Conservation (phyloP, 2,113 vertebrate genomes). For the Indri indri region DNA sequence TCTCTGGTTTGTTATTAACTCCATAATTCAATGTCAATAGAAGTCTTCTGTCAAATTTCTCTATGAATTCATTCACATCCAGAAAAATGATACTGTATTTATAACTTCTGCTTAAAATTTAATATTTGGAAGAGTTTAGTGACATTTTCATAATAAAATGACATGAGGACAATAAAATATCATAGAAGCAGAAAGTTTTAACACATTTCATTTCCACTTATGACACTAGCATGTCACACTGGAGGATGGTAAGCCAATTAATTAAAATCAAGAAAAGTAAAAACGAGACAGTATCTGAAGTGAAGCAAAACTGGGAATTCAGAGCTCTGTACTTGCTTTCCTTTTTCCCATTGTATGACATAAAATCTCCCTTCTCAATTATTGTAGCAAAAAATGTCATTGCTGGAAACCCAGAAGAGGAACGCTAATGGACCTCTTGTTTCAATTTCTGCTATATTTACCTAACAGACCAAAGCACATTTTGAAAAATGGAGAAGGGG, state of each 20-base stretch:
- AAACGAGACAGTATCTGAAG: not conserved
- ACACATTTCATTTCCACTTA: not conserved
- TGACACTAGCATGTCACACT: conserved; percentile 5
- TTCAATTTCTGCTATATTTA: not conserved
- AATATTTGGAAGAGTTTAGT: conserved; percentile 72
- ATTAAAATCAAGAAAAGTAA: not conserved
- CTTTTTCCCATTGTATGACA: not conserved
- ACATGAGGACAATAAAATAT: conserved; percentile 41
- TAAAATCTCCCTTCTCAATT: not conserved
- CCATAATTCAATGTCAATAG: not conserved
- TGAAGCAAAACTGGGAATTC: not conserved
- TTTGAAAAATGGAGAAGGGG: not conserved
- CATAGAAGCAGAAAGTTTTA: not conserved
- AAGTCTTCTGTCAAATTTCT: conserved; percentile 24
- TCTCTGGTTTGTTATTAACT: not conserved
- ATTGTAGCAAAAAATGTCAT: not conserved
- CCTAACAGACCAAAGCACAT: not conserved
- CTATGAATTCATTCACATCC: conserved; percentile 40
- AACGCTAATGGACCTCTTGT: not conserved
- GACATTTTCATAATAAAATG: conserved; percentile 73
- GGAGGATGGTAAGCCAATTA: conserved; percentile 50
- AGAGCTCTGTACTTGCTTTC: not conserved
- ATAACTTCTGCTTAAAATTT: conserved; percentile 62
- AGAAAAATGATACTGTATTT: conserved; percentile 67
- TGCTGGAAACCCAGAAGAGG: not conserved